Conservation (phyloP, 2,113 vertebrate species). For the Cebidichthys violaceus region DNA sequence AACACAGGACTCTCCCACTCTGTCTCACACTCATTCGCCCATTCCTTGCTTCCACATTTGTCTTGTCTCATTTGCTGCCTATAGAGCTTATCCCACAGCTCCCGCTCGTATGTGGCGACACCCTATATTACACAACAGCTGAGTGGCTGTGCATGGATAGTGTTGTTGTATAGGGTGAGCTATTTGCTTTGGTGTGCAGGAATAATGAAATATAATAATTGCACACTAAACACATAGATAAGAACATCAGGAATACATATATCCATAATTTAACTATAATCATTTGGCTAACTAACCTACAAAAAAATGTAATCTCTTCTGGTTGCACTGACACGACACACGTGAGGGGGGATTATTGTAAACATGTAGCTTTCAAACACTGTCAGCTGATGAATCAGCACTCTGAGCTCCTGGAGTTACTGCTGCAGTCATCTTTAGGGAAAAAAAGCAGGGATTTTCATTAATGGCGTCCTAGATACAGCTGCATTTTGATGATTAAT, state of each 20-base stretch:
- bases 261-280: constrained; percentile 50
- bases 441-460: neutral
- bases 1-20: constrained; percentile 15
- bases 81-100: constrained; percentile 35
- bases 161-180: neutral
- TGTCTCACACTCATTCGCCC: neutral
- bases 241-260: constrained; percentile 34
- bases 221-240: constrained; percentile 4
- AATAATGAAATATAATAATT: constrained; percentile 20
- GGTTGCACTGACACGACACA: constrained; percentile 46
- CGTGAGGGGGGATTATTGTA: constrained; percentile 54
- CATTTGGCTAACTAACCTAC: constrained; percentile 55
- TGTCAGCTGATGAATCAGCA: constrained; percentile 47
- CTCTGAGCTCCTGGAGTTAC: constrained; percentile 41
- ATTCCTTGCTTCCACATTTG: constrained; percentile 29
- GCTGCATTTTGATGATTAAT: constrained; percentile 59
- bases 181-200: constrained; percentile 43
- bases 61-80: constrained; percentile 50
- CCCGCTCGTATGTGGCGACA: constrained; percentile 46
- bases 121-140: constrained; percentile 69
- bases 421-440: constrained; percentile 13
- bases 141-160: constrained; percentile 27
- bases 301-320: constrained; percentile 57
- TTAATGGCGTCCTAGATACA: constrained; percentile 59
- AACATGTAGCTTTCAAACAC: constrained; percentile 65